phyloP scores from a whole-genome alignment of 2,113 vertebrate species.

The Chionodraco myersi region DNA sequence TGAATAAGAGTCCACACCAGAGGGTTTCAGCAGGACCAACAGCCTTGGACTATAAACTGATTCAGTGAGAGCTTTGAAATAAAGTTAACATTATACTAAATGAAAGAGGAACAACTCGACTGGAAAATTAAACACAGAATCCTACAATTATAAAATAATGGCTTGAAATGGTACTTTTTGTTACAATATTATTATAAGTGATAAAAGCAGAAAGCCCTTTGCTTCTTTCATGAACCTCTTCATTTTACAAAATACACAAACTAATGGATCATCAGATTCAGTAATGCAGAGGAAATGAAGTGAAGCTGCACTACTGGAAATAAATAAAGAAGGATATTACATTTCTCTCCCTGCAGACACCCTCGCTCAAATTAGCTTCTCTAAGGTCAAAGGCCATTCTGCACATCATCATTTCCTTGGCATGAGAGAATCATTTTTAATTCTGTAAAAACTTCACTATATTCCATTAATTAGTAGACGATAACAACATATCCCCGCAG shows the following conservation, averaged over 20 bases:
- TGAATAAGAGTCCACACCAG: neutral
- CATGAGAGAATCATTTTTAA: neutral
- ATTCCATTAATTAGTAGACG: too few species aligned
- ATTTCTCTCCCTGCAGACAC: neutral
- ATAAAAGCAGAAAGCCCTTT: neutral
- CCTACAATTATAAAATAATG: neutral
- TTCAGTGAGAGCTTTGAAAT: slow-evolving; percentile 5
- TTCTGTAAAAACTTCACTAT: too few species aligned
- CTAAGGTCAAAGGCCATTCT: slow-evolving; percentile 6
- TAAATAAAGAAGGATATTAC: neutral
- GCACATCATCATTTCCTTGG: neutral
- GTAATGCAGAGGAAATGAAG: neutral
- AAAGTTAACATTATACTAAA: neutral
- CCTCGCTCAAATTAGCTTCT: neutral
- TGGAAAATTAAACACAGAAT: slow-evolving; percentile 16
- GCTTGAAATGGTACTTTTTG: neutral
- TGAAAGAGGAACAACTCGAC: neutral
- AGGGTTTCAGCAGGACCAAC: neutral
- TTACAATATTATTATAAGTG: neutral
- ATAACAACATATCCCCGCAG: too few species aligned
- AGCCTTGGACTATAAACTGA: neutral
- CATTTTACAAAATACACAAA: neutral
- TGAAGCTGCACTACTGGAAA: neutral
- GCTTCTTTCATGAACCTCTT: neutral
- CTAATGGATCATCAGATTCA: neutral